Evolutionary conservation across 2,797 vertebrate genomes (phyloP).

Genomic region (Rallus crepitans): DNA sequence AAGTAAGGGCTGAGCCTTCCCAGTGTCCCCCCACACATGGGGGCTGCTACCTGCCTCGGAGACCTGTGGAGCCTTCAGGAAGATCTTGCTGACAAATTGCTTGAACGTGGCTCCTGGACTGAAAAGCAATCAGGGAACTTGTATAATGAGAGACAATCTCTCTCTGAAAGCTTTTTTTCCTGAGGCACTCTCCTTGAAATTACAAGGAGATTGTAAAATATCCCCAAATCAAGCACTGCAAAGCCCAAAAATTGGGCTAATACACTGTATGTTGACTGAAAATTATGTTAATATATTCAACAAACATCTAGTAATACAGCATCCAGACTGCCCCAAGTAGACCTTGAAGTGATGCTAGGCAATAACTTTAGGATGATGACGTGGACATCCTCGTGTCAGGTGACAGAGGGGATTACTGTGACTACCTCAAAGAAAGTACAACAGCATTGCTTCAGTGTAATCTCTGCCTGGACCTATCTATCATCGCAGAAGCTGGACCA

Average conservation of each 20-base stretch:
- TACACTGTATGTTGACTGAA: accelerated
- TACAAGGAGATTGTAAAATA: not conserved
- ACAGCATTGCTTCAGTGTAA: not conserved
- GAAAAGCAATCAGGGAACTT: not conserved
- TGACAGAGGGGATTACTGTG: not conserved
- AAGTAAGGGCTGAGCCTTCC: not conserved
- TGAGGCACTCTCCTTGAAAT: not conserved
- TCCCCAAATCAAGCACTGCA: not conserved
- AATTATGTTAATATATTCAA: not conserved
- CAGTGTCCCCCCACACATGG: not conserved
- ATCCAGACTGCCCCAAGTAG: not conserved
- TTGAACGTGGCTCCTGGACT: accelerated
- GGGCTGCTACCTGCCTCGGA: not conserved
- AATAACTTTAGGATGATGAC: not conserved
- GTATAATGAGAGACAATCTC: not conserved
- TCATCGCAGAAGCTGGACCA: not conserved
- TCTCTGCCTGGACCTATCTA: not conserved
- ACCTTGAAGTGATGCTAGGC: not conserved
- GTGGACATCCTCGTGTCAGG: not conserved
- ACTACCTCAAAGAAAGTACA: not conserved
- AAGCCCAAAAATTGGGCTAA: not conserved
- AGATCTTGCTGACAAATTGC: not conserved
- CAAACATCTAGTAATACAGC: not conserved
- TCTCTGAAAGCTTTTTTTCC: not conserved
- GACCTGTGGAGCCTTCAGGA: not conserved